Evolutionary conservation across 2,113 vertebrate genomes (phyloP).

Genomic region (Ranitomeya imitator): DNA sequence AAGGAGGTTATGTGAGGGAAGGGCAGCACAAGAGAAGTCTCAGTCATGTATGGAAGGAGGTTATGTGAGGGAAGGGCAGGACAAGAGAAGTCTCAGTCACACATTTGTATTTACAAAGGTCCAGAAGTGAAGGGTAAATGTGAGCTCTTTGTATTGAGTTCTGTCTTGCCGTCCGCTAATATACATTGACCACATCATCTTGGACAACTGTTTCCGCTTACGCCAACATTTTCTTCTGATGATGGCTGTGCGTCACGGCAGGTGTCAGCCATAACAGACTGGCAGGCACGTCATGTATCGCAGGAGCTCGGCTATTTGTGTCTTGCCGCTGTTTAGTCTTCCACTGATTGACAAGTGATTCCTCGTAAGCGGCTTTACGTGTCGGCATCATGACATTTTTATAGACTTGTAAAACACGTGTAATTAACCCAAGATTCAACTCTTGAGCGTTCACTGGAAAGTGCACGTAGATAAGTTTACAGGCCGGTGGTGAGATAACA

Average conservation of each 20-base stretch:
- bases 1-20: too few species aligned
- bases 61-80: too few species aligned
- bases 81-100: too few species aligned
- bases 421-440: constrained; percentile 48
- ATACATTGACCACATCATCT: too few species aligned
- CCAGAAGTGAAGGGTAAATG: too few species aligned
- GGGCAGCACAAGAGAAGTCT: too few species aligned
- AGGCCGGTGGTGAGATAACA: constrained; percentile 50
- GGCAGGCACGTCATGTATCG: not conserved
- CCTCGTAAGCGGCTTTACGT: constrained; percentile 20
- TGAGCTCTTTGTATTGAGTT: too few species aligned
- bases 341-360: constrained; percentile 34
- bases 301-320: constrained; percentile 2
- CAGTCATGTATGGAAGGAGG: too few species aligned
- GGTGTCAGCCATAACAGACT: not conserved
- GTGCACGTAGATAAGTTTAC: not conserved
- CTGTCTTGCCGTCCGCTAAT: too few species aligned
- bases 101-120: too few species aligned
- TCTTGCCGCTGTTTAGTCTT: constrained; percentile 44
- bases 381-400: constrained; percentile 46
- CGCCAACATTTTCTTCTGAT: not conserved
- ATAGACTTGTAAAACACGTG: constrained; percentile 57
- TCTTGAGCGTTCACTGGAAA: not conserved
- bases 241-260: not conserved
- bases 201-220: too few species aligned